Conservation (phyloP, 2,113 vertebrate genomes). For the Rhegmatorhina hoffmannsi region DNA sequence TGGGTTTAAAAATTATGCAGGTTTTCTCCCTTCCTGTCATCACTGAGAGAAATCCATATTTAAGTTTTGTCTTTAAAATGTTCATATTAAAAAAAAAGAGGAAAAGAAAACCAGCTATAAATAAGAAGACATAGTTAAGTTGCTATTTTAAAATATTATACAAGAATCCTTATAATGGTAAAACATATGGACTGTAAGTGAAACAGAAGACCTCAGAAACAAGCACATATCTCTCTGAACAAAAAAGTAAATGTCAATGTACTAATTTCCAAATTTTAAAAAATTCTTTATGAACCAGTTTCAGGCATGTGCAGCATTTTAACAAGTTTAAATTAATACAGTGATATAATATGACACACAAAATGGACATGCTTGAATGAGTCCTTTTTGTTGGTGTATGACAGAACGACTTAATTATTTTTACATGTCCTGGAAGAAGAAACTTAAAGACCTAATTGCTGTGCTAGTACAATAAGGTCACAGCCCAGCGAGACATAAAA, state of each 20-base stretch:
- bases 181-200: neutral
- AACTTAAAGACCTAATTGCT: neutral
- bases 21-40: neutral
- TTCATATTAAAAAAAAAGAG: neutral
- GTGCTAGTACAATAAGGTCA: neutral
- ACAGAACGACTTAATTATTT: neutral
- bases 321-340: neutral
- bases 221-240: neutral
- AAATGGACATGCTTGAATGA: neutral
- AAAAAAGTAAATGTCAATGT: neutral
- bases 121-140: neutral
- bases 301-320: neutral
- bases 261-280: neutral
- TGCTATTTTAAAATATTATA: neutral
- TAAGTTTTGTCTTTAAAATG: neutral
- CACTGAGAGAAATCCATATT: neutral
- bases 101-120: too few relatives aligned
- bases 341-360: neutral
- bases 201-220: neutral
- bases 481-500: neutral
- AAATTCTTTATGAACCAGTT: neutral
- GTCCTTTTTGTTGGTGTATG: neutral
- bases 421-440: conserved; percentile 4
- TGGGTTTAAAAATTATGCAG: neutral
- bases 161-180: neutral